Conservation (phyloP, 2,797 vertebrate genomes). For the Pipistrellus pygmaeus region DNA sequence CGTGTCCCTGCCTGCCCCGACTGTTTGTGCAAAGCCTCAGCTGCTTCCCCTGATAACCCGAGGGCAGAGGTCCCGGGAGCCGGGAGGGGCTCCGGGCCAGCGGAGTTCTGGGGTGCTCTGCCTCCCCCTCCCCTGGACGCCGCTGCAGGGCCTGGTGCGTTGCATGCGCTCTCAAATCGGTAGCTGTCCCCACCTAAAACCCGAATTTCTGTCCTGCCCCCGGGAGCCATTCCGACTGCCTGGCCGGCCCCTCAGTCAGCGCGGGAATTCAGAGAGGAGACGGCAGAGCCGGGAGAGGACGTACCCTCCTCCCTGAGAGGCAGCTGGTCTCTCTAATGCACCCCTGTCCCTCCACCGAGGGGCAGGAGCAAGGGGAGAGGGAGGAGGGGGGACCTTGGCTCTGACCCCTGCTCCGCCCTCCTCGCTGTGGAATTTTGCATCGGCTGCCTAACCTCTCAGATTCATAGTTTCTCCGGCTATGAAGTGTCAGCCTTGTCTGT, state of each 20-base stretch:
- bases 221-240: not conserved
- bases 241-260: not conserved
- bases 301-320: not conserved
- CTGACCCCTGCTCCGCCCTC: not conserved
- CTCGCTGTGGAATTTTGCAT: not conserved
- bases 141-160: not conserved
- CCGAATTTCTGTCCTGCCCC: not conserved
- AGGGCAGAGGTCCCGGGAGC: constrained; percentile 26
- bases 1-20: constrained; percentile 56
- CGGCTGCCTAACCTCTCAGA: not conserved
- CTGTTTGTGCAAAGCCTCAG: constrained; percentile 75
- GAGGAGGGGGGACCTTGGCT: accelerated
- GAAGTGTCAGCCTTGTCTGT: not conserved
- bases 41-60: constrained; percentile 77
- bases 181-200: not conserved
- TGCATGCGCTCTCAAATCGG: not conserved
- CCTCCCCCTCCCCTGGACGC: accelerated
- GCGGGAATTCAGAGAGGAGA: not conserved
- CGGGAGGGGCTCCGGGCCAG: constrained; percentile 5
- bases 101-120: constrained; percentile 19
- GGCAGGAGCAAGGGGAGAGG: accelerated
- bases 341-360: not conserved
- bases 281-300: not conserved
- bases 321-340: not conserved
- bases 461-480: not conserved